These are phyloP conservation scores for Scaptodrosophila latifasciaeformis DNA, from an alignment of 2,888 invertebrate genomes.

Conservation along the genomic window DNA sequence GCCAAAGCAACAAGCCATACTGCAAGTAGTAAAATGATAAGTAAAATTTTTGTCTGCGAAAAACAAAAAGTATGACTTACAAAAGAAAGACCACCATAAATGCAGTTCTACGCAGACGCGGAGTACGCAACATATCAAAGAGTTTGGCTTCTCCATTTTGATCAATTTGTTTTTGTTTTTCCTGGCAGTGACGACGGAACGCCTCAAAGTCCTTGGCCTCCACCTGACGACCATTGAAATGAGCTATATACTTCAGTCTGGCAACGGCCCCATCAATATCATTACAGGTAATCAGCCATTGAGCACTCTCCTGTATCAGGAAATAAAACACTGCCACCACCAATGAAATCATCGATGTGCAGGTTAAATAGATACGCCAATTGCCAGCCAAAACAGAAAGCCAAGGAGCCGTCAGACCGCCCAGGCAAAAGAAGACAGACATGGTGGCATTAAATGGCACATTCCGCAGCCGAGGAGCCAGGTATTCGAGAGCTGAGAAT, in stretches of 20 bases:
- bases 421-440: slow-evolving; percentile 77
- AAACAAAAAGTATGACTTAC: slow-evolving; percentile 73
- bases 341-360: slow-evolving; percentile 76
- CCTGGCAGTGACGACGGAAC: slow-evolving; percentile 58
- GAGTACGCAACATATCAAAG: slow-evolving; percentile 76
- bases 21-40: slow-evolving; percentile 59
- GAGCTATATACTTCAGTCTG: slow-evolving; percentile 76
- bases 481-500: slow-evolving; percentile 77
- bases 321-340: slow-evolving; percentile 76
- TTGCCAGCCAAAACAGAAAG: slow-evolving; percentile 73
- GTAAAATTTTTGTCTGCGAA: no score
- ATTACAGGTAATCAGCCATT: slow-evolving; percentile 78
- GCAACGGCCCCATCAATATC: slow-evolving; percentile 76
- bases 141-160: slow-evolving; percentile 44
- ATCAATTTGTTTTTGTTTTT: slow-evolving; percentile 38
- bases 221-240: slow-evolving; percentile 75
- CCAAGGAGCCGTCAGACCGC: slow-evolving; percentile 76
- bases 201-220: slow-evolving; percentile 65
- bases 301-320: slow-evolving; percentile 78
- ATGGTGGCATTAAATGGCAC: slow-evolving; percentile 77
- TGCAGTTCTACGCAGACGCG: slow-evolving; percentile 76
- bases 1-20: slow-evolving; percentile 78
- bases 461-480: slow-evolving; percentile 77
- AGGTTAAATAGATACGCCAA: slow-evolving; percentile 77
- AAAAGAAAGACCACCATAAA: slow-evolving; percentile 77